Evolutionary conservation across 2,888 invertebrate genomes (phyloP).

Genomic region (Sthenelais limicola): DNA sequence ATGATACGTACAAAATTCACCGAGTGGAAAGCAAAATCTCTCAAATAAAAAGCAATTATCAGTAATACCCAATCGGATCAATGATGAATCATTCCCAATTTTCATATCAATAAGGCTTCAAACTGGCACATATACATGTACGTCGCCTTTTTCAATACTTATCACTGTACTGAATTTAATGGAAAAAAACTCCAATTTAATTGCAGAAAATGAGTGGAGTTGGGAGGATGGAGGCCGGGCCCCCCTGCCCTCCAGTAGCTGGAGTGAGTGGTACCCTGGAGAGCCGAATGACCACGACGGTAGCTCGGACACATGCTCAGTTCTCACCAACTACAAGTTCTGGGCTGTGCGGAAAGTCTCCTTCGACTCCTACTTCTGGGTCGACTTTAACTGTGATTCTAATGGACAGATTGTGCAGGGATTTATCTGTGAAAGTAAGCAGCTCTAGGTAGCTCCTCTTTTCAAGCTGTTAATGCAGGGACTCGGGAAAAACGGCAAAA

Average conservation of each 20-base stretch:
- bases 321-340: slow-evolving; percentile 49
- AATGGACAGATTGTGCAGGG: slow-evolving; percentile 50
- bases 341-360: slow-evolving; percentile 41
- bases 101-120: no score
- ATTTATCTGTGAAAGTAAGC: slow-evolving; percentile 50
- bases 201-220: slow-evolving; percentile 39
- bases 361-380: slow-evolving; percentile 44
- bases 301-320: slow-evolving; percentile 42
- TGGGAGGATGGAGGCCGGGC: slow-evolving; percentile 43
- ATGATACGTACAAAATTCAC: no score
- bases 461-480: no score
- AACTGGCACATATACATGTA: no score
- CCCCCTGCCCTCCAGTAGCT: slow-evolving; percentile 41
- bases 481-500: no score
- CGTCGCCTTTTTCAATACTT: no score
- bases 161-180: not conserved
- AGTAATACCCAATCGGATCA: no score
- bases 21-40: no score
- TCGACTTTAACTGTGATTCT: slow-evolving; percentile 42
- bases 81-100: no score
- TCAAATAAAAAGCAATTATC: no score
- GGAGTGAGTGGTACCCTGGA: slow-evolving; percentile 46
- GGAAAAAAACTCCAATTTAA: not conserved
- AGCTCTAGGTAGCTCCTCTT: not conserved
- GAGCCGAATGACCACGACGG: slow-evolving; percentile 44